Percentiles rank a stretch among this genome's conserved stretches.
Evolutionary conservation across 2,113 vertebrate species (phyloP).

Genomic region (Sus scrofa): DNA sequence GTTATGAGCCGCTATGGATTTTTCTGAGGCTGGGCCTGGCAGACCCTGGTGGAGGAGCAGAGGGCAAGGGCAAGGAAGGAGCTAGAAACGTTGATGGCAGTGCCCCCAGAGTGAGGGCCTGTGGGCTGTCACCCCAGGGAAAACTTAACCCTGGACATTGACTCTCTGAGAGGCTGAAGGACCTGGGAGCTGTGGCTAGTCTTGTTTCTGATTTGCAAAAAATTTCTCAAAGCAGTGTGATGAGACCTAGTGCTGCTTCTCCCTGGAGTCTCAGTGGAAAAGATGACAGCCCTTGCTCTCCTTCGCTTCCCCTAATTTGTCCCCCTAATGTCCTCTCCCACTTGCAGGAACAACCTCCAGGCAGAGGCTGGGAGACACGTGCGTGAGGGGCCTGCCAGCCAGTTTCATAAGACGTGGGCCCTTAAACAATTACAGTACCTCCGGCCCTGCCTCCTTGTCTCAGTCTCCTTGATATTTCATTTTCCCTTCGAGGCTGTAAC

Average conservation of each 20-base stretch:
- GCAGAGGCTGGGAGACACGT: not conserved
- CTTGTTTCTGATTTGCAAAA: not conserved
- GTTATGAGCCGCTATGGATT: not conserved
- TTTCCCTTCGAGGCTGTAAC: not conserved
- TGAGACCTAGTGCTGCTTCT: not conserved
- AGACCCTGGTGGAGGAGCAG: not conserved
- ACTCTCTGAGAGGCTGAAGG: not conserved
- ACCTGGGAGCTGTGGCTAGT: not conserved
- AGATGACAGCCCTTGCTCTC: not conserved
- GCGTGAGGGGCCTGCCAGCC: not conserved
- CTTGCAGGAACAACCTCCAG: not conserved
- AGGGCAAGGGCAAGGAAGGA: not conserved
- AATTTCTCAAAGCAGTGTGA: not conserved
- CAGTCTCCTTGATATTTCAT: not conserved
- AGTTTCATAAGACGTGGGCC: not conserved
- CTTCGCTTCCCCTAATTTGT: not conserved
- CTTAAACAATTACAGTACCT: not conserved
- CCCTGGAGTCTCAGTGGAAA: not conserved
- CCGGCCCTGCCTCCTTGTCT: not conserved
- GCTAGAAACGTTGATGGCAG: not conserved
- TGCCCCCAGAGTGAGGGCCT: not conserved
- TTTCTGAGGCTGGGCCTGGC: constrained; percentile 11
- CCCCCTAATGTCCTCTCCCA: not conserved
- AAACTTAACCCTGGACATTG: not conserved
- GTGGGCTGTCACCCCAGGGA: not conserved